These are phyloP conservation scores for Drosophila subsilvestris DNA, from an alignment of 2,888 invertebrate genomes.

Conservation along the genomic window DNA sequence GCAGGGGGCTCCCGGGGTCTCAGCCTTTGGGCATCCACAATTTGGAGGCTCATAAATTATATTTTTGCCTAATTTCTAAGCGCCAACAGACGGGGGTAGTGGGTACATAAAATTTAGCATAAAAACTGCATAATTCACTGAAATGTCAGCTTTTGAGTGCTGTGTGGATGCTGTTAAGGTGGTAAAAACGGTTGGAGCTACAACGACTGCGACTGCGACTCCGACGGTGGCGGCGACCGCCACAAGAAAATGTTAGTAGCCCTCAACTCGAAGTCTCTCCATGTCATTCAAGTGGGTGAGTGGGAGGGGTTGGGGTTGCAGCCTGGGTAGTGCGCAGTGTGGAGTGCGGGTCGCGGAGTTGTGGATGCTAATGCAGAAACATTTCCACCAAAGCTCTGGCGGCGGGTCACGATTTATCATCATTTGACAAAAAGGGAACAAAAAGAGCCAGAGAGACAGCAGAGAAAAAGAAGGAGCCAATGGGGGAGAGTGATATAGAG, in stretches of 20 bases:
- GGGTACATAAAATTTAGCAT: conserved; percentile 70
- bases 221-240: no score
- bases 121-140: conserved; percentile 77
- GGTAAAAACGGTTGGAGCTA: conserved; percentile 6
- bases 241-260: conserved; percentile 44
- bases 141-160: conserved; percentile 67
- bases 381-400: conserved; percentile 65
- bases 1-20: conserved; percentile 6
- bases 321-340: no score
- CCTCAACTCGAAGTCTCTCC: conserved; percentile 44
- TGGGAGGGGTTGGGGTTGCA: conserved; percentile 23
- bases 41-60: conserved; percentile 65
- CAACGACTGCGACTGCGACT: not conserved
- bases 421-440: conserved; percentile 75
- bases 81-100: conserved; percentile 22
- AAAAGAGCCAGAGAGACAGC: not conserved
- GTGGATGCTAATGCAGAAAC: conserved; percentile 41
- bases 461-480: not conserved
- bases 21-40: conserved; percentile 43
- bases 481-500: conserved; percentile 16
- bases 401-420: conserved; percentile 75
- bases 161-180: conserved; percentile 25
- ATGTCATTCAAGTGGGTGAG: conserved; percentile 61
- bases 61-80: conserved; percentile 66
- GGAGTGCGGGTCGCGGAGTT: conserved; percentile 55